Percentiles rank a stretch among this genome's conserved stretches.
Conservation (phyloP, 2,888 invertebrate genomes). For the Heterodera filipjevi region DNA sequence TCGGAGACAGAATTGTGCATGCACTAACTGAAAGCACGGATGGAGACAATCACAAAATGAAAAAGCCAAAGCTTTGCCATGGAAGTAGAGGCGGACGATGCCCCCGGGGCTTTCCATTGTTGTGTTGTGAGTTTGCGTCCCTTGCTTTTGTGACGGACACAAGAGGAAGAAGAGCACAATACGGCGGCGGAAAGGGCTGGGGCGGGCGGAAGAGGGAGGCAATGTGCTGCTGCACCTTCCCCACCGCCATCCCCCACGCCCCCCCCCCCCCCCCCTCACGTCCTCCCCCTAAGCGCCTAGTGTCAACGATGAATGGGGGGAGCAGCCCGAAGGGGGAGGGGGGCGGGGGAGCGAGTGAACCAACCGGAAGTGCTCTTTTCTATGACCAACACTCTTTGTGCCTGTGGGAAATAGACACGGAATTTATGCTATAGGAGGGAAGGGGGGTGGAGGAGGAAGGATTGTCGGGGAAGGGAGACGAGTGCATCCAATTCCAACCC, state of each 20-base stretch:
- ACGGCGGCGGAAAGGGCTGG: neutral
- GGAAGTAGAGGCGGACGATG: neutral
- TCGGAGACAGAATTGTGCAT: too few relatives aligned
- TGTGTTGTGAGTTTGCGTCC: neutral
- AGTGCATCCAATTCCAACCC: neutral
- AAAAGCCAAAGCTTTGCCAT: neutral
- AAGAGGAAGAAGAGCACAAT: conserved; percentile 1
- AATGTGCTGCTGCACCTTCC: conserved; percentile 16
- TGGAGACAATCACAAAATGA: neutral
- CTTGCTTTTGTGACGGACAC: conserved; percentile 3
- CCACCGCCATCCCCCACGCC: conserved; percentile 19
- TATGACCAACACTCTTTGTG: conserved; percentile 16
- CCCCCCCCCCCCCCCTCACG: neutral
- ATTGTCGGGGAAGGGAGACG: conserved; percentile 16
- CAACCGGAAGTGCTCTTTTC: conserved; percentile 11
- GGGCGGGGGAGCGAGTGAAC: conserved; percentile 11
- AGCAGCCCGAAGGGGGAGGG: neutral
- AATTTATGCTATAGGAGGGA: conserved; percentile 24
- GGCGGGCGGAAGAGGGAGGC: neutral
- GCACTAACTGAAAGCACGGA: too few relatives aligned
- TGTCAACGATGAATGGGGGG: neutral
- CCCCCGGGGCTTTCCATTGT: neutral
- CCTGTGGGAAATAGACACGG: conserved; percentile 30
- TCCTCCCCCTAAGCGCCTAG: neutral
- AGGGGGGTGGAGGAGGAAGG: neutral